Percentiles rank a stretch among this genome's conserved stretches.
Conservation (phyloP, 2,888 invertebrate species). For the Oscheius onirici region DNA sequence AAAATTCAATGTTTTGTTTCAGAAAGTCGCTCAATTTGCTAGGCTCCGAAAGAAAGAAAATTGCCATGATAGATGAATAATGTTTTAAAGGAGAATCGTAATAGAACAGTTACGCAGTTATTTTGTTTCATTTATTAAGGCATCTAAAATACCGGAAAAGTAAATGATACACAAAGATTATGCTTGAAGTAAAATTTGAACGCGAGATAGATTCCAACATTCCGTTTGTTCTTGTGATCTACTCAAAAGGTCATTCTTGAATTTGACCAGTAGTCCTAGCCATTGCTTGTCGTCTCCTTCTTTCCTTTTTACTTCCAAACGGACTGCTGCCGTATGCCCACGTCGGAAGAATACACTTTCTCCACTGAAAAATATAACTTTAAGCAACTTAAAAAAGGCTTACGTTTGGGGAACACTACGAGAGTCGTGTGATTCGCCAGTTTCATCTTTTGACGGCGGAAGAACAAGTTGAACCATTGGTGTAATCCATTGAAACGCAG, state of each 20-base stretch:
- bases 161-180: background rate
- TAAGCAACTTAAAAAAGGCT: too few species aligned
- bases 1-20: too few species aligned
- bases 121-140: constrained; percentile 2
- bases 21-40: constrained; percentile 50
- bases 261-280: constrained; percentile 41
- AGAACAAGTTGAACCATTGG: constrained; percentile 35
- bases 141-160: background rate
- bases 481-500: constrained; percentile 30
- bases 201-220: constrained; percentile 16
- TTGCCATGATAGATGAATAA: constrained; percentile 48
- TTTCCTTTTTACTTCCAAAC: constrained; percentile 40
- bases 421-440: constrained; percentile 20
- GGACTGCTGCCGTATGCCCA: constrained; percentile 54
- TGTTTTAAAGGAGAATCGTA: background rate
- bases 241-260: constrained; percentile 27
- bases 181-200: background rate
- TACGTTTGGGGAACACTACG: background rate
- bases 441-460: constrained; percentile 34
- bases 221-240: constrained; percentile 2
- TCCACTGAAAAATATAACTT: constrained; percentile 29
- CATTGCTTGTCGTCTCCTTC: background rate
- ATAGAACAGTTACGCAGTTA: constrained; percentile 6
- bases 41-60: constrained; percentile 55
- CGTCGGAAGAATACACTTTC: constrained; percentile 54